Evolutionary conservation across 2,113 vertebrate species (phyloP).

Genomic region (Dicerorhinus sumatrensis): DNA sequence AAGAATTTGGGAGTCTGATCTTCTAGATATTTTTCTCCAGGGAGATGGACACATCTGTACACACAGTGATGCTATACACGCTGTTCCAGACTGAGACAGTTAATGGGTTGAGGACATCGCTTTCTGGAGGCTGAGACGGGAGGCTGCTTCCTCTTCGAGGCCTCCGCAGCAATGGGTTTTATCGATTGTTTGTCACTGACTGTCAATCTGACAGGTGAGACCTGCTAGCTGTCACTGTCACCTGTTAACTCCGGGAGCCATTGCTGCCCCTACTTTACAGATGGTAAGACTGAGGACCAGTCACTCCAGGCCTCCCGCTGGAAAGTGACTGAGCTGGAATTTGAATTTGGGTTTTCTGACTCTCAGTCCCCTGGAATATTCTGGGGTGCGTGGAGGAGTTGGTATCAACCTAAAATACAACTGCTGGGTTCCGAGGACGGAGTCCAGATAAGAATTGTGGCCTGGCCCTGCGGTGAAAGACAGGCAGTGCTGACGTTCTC

Average conservation of each 20-base stretch:
- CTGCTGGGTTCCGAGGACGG: neutral
- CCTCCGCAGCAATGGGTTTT: accelerated
- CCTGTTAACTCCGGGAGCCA: neutral
- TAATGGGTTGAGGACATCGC: accelerated
- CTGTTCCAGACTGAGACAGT: neutral
- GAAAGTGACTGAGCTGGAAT: neutral
- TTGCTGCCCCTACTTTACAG: neutral
- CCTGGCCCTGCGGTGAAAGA: no score
- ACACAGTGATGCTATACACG: accelerated
- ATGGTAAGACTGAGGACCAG: neutral
- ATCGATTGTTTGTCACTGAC: neutral
- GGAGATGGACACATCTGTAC: accelerated
- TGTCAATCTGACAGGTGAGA: neutral
- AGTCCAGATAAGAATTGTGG: neutral
- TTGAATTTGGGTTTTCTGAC: neutral
- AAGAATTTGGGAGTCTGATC: no score
- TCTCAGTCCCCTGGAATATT: neutral
- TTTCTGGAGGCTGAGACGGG: neutral
- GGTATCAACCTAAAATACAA: neutral
- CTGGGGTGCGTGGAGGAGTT: neutral
- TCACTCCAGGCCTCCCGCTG: neutral
- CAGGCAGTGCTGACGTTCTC: accelerated
- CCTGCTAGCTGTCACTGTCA: accelerated
- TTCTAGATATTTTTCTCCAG: neutral
- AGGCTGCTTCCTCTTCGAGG: neutral